Evolutionary conservation across 2,888 invertebrate genomes (phyloP).

Genomic region (Merodon equestris): DNA sequence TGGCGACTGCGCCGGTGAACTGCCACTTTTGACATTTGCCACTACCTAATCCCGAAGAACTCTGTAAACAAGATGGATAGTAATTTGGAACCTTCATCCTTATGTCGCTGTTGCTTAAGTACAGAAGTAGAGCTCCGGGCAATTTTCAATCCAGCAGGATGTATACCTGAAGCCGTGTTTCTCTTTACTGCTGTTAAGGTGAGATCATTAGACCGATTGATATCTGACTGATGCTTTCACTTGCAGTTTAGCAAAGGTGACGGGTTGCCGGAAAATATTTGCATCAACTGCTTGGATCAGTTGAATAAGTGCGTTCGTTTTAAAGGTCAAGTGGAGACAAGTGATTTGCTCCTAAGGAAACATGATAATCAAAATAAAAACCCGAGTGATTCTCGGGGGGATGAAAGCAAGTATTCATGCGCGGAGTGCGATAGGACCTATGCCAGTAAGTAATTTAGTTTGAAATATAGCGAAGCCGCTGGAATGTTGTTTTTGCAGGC

Average conservation of each 20-base stretch:
- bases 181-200: conserved; percentile 46
- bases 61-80: no score
- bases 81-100: no score
- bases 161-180: conserved; percentile 35
- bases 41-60: no score
- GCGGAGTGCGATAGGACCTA: neutral
- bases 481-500: neutral
- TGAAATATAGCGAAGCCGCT: no score
- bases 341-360: conserved; percentile 3
- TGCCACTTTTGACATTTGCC: no score
- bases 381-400: no score
- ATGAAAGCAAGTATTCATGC: conserved; percentile 5
- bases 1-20: no score
- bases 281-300: conserved; percentile 23
- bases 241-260: conserved; percentile 21
- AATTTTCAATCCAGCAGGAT: conserved; percentile 43
- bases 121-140: conserved; percentile 19
- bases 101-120: conserved; percentile 50
- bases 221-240: neutral
- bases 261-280: conserved; percentile 23
- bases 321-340: conserved; percentile 27
- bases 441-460: conserved; percentile 2
- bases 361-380: no score
- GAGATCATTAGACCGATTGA: neutral
- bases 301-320: conserved; percentile 22